These are phyloP conservation scores for Thereva unica DNA, from an alignment of 2,888 invertebrate genomes.

Conservation along the genomic window DNA sequence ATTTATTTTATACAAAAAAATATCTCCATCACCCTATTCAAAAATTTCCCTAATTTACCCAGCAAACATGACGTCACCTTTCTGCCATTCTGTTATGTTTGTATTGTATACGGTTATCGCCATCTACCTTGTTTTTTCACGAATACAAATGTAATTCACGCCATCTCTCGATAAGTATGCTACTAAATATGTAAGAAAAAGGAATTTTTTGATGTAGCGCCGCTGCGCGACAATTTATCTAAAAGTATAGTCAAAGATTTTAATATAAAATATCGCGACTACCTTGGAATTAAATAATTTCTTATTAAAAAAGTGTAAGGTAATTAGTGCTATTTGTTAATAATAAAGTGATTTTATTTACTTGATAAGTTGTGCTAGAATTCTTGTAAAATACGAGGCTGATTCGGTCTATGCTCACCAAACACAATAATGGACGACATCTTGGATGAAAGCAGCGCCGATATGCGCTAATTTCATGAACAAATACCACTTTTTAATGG, in stretches of 20 bases:
- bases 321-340: background rate
- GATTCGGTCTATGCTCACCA: slow-evolving; percentile 4
- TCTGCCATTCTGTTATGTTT: no score
- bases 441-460: slow-evolving; percentile 32
- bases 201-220: slow-evolving; percentile 24
- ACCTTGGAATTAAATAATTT: slow-evolving; percentile 23
- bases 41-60: no score
- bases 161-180: slow-evolving; percentile 25
- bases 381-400: background rate
- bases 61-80: no score
- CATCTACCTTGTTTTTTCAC: background rate
- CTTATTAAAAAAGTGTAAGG: slow-evolving; percentile 23
- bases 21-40: no score
- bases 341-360: no score
- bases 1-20: no score
- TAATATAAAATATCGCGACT: slow-evolving; percentile 10
- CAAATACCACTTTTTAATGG: slow-evolving; percentile 17
- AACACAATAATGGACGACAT: slow-evolving; percentile 25
- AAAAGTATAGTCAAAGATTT: slow-evolving; percentile 21
- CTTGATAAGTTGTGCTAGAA: no score
- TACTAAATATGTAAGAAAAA: background rate
- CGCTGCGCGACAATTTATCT: slow-evolving; percentile 21
- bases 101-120: no score
- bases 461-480: slow-evolving; percentile 29
- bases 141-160: background rate